Evolutionary conservation across 2,797 vertebrate species (phyloP), one percentile per base, ranked within the genome.

Genomic region (Poecilia wingei): DNA sequence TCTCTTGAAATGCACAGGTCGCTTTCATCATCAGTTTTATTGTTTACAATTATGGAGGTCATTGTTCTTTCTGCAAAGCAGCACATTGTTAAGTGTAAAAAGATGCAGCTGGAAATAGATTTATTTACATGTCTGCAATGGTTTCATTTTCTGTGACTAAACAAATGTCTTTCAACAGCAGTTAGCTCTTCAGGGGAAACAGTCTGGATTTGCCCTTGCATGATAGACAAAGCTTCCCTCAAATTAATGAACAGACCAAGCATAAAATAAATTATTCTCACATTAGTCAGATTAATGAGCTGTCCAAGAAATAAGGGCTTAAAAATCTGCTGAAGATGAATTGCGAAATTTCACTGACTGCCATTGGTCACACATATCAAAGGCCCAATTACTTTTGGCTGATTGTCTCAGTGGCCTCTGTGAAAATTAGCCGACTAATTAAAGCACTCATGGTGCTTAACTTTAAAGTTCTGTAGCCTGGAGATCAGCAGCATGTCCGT

Each of bases 351-450:
- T 89, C 86, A 92, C 83, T 89, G 89, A 93, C 76, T 88, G 73
- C 79, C 66, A 72, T 80, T 81, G 81, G 87, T 88, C 80, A 88
- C 86, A 87, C 87, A 74, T 77, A 86, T 89, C 85, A 88, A 61
- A 85, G 68, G 46, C 55, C 74, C 77, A 92, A 88, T 92, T 90
- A 88, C 75, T 77, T 82, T 85, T 80, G 79, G 72, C 82, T 82
- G 80, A 90, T 79, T 77, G 83, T 84, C 89, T 91, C 82, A 75
- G 59, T 78, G 83, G 75, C 76, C 86, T 75, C 79, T 55, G 25
- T 72, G n/a, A 82, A 86, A 87, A 93, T 93, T 89, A 89, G 85
- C 69, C 36, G 75, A 69, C 61, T 86, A 82, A 94, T 92, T 90
- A 89, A 41, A 18, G 59, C 66, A 61, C 36, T 76, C n/a, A 84